Base-by-base conservation (phyloP, 2,113 vertebrate species). In the Pongo pygmaeus region DNA sequence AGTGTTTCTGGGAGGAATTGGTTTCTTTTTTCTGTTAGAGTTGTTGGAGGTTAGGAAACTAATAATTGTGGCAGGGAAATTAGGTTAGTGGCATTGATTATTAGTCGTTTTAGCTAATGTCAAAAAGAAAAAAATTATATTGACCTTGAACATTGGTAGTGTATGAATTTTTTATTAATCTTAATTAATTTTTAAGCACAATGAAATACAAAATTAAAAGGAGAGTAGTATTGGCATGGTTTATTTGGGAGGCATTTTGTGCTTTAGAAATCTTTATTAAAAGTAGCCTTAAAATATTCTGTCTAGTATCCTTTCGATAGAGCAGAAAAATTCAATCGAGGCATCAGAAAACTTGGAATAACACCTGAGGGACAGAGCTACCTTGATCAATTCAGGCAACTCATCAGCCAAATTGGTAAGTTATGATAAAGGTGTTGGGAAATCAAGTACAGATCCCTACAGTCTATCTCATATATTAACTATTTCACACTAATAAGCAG, bases 401-500 rank as follows among this genome's bases (percentile, higher is more conserved):
- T 99, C 91, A 99, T 99, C 98, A 99, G 99, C 98, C 99, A 99
- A 69, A 99, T 99, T n/a, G 99, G 99, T 99, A 99, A 98, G 99
- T 96, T 92, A 78, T 55, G 95, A 14, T 50, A 96, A 84, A 50
- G 23, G 22, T 97, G 0, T 91, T 43, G 75, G 72, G 95, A 81
- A 48, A 52, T 80, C 55, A 69, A 91, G 40, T 25, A 23, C 38
- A 57, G 7, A 79, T 77, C n/a, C 38, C 30, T 18, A 43, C 61
- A 80, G 16, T 40, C 22, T 77, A 0, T 55, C 20, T 59, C 7
- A 11, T 38, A 20, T 14, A 25, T 79, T 81, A 46, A 32, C 10
- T 84, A 43, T 32, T 17, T 83, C 30, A 38, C 35, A 50, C 27
- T 50, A 79, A 11, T 27, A 59, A 46, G 74, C 14, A 61, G 38